Evolutionary conservation across 30 jellyfish, hydroid and myxozoan species (phyloP), one percentile per base, ranked within the genome.

Genomic region (Rhopilema esculentum): DNA sequence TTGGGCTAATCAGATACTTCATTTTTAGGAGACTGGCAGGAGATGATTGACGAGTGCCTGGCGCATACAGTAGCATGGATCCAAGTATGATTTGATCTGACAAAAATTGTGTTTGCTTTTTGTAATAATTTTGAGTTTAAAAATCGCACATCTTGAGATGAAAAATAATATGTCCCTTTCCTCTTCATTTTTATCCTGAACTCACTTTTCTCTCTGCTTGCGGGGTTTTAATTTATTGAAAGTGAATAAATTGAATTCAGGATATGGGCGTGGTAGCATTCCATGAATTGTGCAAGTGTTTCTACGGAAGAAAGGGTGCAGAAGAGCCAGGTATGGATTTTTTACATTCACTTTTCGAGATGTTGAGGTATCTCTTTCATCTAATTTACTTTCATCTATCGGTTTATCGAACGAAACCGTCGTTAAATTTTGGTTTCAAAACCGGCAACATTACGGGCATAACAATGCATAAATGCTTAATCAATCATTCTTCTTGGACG

Each of bases 11-110:
- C 12, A 2, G 6, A 31, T 49, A 12, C 16, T 77, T 63, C 25
- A 0, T 33, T 66, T 76, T 18, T 67, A 88, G 98, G 72, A 25
- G 93, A 50, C 63, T 93, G 98, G 97, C 88, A 40, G 25, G 78
- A 29, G n/a, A 76, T 93, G 9, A 76, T 93, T 25, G 97, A 82
- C 61, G 96, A 83, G 22, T 75, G 93, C 17, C 32, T 93, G 31
- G 72, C 97, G 8, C 95, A 89, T 65, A 93, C 98, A 0, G 86
- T 27, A 8, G 83, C 87, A 40, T 26, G 66, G 21, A 87, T 93
- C 28, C 98, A 84, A 89, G 98, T 92, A 52, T 27, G 49, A 49
- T 40, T 12, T 2, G 57, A 40, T 6, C n/a, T 8, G 25, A 4
- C 7, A 70, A 6, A 26, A 2, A 4, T 70, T 70, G 81, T n/a